These are phyloP conservation scores for Okapia johnstoni DNA, from an alignment of 2,113 vertebrate species.

Conservation along the genomic window DNA sequence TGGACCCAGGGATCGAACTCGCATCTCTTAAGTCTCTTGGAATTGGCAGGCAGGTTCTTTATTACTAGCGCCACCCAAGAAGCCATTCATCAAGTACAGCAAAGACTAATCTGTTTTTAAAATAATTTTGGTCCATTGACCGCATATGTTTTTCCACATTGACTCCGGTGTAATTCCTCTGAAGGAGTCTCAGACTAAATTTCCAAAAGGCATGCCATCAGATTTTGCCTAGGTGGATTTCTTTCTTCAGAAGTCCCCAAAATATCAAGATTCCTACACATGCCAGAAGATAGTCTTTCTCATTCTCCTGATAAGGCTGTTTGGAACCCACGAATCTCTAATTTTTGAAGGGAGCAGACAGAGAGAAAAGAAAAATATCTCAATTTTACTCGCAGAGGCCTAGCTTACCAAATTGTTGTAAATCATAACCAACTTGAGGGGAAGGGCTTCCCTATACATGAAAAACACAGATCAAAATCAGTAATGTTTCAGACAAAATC, in stretches of 20 bases:
- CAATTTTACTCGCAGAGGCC: neutral
- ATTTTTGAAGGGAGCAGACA: neutral
- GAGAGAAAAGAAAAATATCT: neutral
- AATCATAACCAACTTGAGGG: neutral
- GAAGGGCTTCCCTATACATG: neutral
- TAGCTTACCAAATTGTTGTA: neutral
- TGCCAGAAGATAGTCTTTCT: neutral
- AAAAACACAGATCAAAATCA: neutral
- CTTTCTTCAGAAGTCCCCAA: neutral
- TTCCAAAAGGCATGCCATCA: neutral
- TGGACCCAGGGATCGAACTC: neutral
- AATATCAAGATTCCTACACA: neutral
- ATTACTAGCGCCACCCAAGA: neutral
- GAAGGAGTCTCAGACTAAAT: neutral
- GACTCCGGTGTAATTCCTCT: neutral
- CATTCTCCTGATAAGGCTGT: neutral
- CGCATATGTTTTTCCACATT: accelerated
- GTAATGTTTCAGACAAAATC: neutral
- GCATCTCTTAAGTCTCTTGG: neutral
- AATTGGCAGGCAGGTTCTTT: neutral
- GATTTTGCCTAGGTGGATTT: neutral
- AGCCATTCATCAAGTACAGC: neutral
- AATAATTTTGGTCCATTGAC: neutral
- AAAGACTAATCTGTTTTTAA: neutral
- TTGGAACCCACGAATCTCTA: neutral